A percentile compares a stretch with the other conserved stretches of the same genome.
Evolutionary conservation across 2,888 invertebrate genomes (phyloP).

Genomic region (Chloroclystis v-ata): DNA sequence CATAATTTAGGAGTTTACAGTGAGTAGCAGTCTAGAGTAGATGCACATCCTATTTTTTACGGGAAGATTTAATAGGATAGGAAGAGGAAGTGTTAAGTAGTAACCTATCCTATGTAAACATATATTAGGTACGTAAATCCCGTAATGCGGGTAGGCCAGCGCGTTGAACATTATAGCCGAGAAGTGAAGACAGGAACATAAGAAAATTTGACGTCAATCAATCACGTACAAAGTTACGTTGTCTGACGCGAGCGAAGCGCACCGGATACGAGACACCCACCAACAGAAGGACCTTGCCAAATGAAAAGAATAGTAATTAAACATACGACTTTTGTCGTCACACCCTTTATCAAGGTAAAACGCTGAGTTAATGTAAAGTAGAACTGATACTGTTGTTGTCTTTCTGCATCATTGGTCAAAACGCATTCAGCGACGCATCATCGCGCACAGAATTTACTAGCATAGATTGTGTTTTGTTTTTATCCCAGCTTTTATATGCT

Average conservation of each 20-base stretch:
- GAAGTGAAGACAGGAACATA: too few relatives aligned
- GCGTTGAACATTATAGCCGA: too few relatives aligned
- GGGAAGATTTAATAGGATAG: too few relatives aligned
- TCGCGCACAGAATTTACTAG: too few relatives aligned
- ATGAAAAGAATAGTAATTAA: slow-evolving; percentile 32
- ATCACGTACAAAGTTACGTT: slow-evolving; percentile 25
- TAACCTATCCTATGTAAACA: too few relatives aligned
- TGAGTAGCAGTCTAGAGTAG: not conserved
- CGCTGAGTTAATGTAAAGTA: too few relatives aligned
- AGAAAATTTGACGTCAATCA: slow-evolving; percentile 34
- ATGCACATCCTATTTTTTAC: not conserved
- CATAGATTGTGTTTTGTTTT: too few relatives aligned
- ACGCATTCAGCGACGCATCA: not conserved
- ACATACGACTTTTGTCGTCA: not conserved
- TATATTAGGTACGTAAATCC: too few relatives aligned
- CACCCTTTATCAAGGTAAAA: not conserved
- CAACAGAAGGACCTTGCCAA: slow-evolving; percentile 41
- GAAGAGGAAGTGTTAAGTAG: too few relatives aligned
- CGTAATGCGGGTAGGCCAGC: too few relatives aligned
- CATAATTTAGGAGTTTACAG: not conserved
- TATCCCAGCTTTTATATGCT: too few relatives aligned
- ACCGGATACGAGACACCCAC: slow-evolving; percentile 37
- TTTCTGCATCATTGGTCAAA: too few relatives aligned
- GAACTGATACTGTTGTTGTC: not conserved
- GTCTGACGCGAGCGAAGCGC: slow-evolving; percentile 28